A percentile compares a stretch with the other conserved stretches of the same genome.
Conservation (phyloP, 2,113 vertebrate species). For the Meles meles region DNA sequence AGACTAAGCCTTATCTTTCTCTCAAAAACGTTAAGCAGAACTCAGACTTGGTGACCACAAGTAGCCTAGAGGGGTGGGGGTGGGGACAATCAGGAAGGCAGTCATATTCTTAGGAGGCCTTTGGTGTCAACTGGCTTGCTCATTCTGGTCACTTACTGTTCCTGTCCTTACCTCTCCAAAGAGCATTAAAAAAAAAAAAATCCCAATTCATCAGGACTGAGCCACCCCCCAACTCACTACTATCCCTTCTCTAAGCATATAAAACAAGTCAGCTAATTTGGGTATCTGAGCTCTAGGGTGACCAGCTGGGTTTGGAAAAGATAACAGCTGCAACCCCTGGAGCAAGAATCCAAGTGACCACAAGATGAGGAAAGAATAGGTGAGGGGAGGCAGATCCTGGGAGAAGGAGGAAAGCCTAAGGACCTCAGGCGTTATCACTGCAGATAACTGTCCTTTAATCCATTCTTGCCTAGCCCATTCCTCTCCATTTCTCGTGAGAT, state of each 20-base stretch:
- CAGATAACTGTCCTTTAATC: background rate
- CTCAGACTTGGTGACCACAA: conserved; percentile 17
- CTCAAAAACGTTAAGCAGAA: conserved; percentile 2
- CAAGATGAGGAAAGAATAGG: background rate
- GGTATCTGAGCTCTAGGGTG: background rate
- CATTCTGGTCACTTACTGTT: background rate
- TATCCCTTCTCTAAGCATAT: background rate
- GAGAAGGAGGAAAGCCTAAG: background rate
- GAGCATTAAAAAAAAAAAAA: background rate
- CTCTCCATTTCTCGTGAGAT: background rate
- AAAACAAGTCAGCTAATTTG: background rate
- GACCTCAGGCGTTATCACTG: background rate
- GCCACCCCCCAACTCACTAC: background rate
- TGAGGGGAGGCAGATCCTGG: background rate
- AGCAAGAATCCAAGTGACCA: background rate
- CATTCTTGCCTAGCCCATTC: background rate
- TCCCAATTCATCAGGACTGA: background rate
- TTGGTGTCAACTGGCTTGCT: background rate
- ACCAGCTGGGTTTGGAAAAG: background rate
- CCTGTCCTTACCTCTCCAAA: background rate
- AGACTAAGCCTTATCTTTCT: conserved; percentile 24
- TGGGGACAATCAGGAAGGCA: conserved; percentile 13
- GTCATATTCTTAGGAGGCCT: conserved; percentile 14
- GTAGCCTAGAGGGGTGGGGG: background rate
- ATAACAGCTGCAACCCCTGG: background rate